Evolutionary conservation across 2,888 invertebrate species (phyloP).

Genomic region (Drosophila conformis): DNA sequence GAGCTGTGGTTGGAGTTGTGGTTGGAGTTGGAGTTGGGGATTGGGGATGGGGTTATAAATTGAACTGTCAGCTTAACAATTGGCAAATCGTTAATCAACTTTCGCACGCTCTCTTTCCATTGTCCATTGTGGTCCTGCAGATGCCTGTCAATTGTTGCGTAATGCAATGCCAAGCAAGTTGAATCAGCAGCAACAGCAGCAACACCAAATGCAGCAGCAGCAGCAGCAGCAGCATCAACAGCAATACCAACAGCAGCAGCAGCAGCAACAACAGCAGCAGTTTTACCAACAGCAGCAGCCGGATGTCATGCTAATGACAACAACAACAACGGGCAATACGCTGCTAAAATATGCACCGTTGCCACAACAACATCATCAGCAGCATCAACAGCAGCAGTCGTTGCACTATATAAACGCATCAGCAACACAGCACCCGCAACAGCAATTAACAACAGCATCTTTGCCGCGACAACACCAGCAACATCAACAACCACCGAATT

Average conservation of each 20-base stretch:
- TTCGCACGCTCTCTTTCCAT: conserved; percentile 42
- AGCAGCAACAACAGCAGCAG: conserved; percentile 54
- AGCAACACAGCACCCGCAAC: conserved; percentile 62
- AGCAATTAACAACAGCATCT: conserved; percentile 71
- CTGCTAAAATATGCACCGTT: conserved; percentile 63
- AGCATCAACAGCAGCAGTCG: conserved; percentile 34
- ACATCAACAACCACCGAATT: conserved; percentile 68
- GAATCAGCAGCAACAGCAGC: conserved; percentile 58
- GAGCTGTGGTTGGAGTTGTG: background rate
- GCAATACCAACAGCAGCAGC: conserved; percentile 49
- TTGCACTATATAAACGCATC: conserved; percentile 71
- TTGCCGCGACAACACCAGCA: conserved; percentile 70
- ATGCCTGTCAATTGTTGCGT: conserved; percentile 84
- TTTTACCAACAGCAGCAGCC: conserved; percentile 65
- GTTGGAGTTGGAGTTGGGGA: background rate
- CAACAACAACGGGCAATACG: conserved; percentile 68
- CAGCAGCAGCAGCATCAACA: conserved; percentile 52
- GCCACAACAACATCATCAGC: conserved; percentile 53
- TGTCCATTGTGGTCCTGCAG: conserved; percentile 67
- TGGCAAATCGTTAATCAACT: conserved; percentile 75
- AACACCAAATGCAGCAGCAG: conserved; percentile 30
- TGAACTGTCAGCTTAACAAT: conserved; percentile 67
- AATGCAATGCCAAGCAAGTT: conserved; percentile 80
- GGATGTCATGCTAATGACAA: conserved; percentile 81
- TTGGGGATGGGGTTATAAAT: conserved; percentile 40